phyloP scores from a whole-genome alignment of 2,113 vertebrate genomes.

The Herpailurus yagouaroundi region DNA sequence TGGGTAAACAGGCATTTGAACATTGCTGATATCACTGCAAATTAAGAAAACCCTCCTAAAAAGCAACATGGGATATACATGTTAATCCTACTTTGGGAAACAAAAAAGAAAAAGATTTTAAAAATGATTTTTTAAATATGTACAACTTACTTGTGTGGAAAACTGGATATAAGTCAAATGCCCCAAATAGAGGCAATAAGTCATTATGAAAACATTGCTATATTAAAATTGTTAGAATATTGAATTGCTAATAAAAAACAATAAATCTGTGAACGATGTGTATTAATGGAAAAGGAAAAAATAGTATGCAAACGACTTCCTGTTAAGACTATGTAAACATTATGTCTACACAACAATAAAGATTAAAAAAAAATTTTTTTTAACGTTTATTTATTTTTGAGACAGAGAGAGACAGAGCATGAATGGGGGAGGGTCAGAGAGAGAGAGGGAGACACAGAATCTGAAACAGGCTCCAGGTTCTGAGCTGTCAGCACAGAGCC shows the following conservation, averaged over 20 bases:
- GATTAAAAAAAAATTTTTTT: not conserved
- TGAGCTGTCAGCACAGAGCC: no score
- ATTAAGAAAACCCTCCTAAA: not conserved
- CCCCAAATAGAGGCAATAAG: not conserved
- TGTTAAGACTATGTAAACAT: not conserved
- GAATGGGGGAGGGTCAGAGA: no score
- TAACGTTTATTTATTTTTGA: no score
- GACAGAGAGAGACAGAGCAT: no score
- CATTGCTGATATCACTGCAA: not conserved
- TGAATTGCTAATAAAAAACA: slow-evolving; percentile 30
- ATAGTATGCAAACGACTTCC: not conserved
- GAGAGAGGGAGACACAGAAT: no score
- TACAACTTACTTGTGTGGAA: not conserved
- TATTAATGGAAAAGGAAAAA: slow-evolving; percentile 31
- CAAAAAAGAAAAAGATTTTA: not conserved
- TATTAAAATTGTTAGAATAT: not conserved
- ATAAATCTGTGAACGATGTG: not conserved
- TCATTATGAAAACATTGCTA: not conserved
- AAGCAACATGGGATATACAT: not conserved
- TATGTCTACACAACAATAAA: not conserved
- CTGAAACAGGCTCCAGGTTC: no score
- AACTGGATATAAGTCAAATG: not conserved
- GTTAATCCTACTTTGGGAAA: not conserved
- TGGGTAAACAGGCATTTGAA: not conserved
- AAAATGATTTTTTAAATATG: not conserved